Evolutionary conservation across 1,140 invertebrate species (phyloP), one percentile per base, ranked within the genome.

Genomic region (Olivierus martensii): DNA sequence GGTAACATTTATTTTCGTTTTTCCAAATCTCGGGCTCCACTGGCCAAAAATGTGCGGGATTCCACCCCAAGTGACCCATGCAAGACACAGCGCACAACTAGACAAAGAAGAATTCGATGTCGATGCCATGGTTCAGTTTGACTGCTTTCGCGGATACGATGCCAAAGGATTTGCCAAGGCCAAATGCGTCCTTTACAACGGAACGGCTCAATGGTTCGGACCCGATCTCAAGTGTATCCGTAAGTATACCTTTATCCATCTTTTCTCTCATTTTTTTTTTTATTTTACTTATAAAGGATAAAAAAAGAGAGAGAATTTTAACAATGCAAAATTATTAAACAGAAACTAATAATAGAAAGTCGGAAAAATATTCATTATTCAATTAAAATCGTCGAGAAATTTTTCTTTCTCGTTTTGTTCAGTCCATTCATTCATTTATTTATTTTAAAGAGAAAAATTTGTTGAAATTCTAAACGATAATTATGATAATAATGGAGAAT

Each of bases 211-310:
- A 53, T 89, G 86, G 86, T 92, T 87, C 63, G 92, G 92, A 14
- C 93, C 93, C 1, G 88, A 95, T 62, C 85, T 98, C 50, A 81
- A 82, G 37, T 98, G 94, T 63, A 84, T 91, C 76, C 87, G 92
- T 84, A 72, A 84, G 78, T 79, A 58, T 41, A 18, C 41, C 45
- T 44, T 15, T 41, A 36, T 55, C 12, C 53, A 44, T 34, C 50
- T 15, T 15, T 50, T 15, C 15, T 6, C 28, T 28, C 9, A 28
- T 9, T 28, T 2, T 28, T 28, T 28, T 28, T 28, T 28, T 6
- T 28, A 28, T 28, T 6, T 6, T 6, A 28, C 28, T 28, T 28
- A 28, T 28, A 9, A 28, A 9, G 28, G 28, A 28, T 28, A 28
- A 28, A 28, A 28, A 28, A 28, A 9, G 2, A 28, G 28, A 28